Base-by-base conservation (phyloP, 2,888 invertebrate species). In the Eupithecia dodoneata region DNA sequence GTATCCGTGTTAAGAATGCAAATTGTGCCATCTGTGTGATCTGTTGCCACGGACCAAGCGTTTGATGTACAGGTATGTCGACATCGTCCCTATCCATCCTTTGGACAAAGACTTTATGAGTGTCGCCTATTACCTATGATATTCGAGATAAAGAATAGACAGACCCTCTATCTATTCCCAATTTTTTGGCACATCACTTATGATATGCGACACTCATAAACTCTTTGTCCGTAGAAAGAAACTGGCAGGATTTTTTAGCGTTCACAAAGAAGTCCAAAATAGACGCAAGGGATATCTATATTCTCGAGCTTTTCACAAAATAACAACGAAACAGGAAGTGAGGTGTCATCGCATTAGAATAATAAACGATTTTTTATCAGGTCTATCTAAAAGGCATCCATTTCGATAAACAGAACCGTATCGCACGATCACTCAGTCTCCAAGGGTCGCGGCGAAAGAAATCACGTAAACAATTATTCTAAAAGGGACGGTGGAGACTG, bases 391-490 rank as follows among this genome's bases (percentile, higher is more conserved):
- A 87, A 83, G 85, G 84, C 82, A 84, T 86, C 77, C 76, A 81
- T 85, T 84, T 82, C 79, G 81, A 76, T 81, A 74, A 79, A 82
- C 79, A 75, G 82, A 82, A 81, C 83, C 77, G 78, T 85, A 85
- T 86, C 83, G 83, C 80, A 81, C 77, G 80, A 83, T 83, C 81
- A 80, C 79, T 83, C 76, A 76, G 81, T 74, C 74, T 83, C 79
- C 79, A 76, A 76, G 81, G 78, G 78, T 81, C 82, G 83, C 79
- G 78, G 80, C 83, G 83, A 86, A 87, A 87, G 85, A 85, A 89
- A 89, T 88, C 87, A 86, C 85, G 83, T 85, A 87, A 89, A 86
- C 85, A 87, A 90, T 89, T 90, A 89, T 87, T 83, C 86, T 88
- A 86, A 88, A 87, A 87, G 87, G 83, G 83, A 85, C 81, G 85